Evolutionary conservation across 92 coral and sea anemone species (phyloP).

Genomic region (Bergia sp.): DNA sequence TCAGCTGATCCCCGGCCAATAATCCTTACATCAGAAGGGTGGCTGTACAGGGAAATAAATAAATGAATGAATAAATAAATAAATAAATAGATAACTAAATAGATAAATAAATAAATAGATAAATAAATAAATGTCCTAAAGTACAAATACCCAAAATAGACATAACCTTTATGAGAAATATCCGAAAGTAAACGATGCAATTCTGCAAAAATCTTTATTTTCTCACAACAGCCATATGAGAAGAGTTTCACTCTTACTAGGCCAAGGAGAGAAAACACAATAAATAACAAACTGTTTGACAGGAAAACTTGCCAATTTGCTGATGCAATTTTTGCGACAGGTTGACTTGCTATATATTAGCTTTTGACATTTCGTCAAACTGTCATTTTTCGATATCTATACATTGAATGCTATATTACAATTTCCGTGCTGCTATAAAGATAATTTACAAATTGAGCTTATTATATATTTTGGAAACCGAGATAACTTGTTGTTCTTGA

Average conservation of each 20-base stretch:
- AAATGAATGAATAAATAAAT: too few relatives aligned
- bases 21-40: too few relatives aligned
- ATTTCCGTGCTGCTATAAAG: too few relatives aligned
- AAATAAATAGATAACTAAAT: too few relatives aligned
- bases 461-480: not conserved
- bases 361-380: not conserved
- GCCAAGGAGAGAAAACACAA: not conserved
- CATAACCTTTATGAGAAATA: not conserved
- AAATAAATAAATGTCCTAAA: too few relatives aligned
- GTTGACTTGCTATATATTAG: not conserved
- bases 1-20: too few relatives aligned
- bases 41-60: too few relatives aligned
- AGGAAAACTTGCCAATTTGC: not conserved
- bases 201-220: not conserved
- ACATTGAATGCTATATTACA: not conserved
- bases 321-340: not conserved
- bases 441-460: not conserved
- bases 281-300: not conserved
- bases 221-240: not conserved
- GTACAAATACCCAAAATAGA: too few relatives aligned
- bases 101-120: too few relatives aligned
- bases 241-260: slow-evolving; percentile 7
- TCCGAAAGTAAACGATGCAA: too few relatives aligned
- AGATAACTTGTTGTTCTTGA: not conserved
- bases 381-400: not conserved